Evolutionary conservation across 92 coral and sea anemone species (phyloP).

Genomic region (Montipora capitata): DNA sequence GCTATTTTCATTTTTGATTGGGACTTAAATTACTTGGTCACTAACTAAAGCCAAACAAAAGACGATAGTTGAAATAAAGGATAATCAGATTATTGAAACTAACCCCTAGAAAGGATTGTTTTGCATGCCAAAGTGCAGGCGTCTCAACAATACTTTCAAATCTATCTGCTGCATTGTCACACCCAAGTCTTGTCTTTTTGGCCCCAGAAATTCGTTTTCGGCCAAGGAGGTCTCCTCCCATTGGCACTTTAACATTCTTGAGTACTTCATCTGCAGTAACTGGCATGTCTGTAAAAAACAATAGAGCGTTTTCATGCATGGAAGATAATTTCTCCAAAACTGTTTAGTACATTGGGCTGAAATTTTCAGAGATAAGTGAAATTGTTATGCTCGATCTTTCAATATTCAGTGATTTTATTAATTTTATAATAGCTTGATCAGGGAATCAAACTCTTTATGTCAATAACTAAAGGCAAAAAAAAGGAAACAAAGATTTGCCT

Average conservation of each 20-base stretch:
- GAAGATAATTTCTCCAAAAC: slow-evolving; percentile 17
- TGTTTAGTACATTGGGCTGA: background rate
- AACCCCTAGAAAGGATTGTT: slow-evolving; percentile 74
- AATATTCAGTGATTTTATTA: slow-evolving; percentile 10
- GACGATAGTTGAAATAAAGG: slow-evolving; percentile 20
- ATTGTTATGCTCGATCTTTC: slow-evolving; percentile 23
- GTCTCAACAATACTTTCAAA: slow-evolving; percentile 73
- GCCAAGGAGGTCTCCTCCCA: slow-evolving; percentile 76
- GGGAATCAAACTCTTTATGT: slow-evolving; percentile 11
- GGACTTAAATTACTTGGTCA: slow-evolving; percentile 18
- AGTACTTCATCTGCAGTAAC: slow-evolving; percentile 24
- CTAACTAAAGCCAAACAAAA: background rate
- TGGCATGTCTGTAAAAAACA: slow-evolving; percentile 11
- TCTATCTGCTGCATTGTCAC: slow-evolving; percentile 59
- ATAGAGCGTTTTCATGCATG: background rate
- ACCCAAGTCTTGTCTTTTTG: slow-evolving; percentile 73
- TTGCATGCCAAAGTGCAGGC: slow-evolving; percentile 81
- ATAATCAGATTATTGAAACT: slow-evolving; percentile 13
- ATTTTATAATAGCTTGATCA: slow-evolving; percentile 20
- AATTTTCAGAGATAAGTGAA: slow-evolving; percentile 15
- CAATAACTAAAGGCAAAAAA: background rate
- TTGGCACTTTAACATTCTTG: slow-evolving; percentile 62
- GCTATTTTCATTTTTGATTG: slow-evolving; percentile 23
- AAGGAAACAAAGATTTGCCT: slow-evolving; percentile 3
- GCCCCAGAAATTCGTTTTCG: slow-evolving; percentile 80